Base-by-base conservation (phyloP, 2,888 invertebrate genomes). In the Callimorpha dominula region DNA sequence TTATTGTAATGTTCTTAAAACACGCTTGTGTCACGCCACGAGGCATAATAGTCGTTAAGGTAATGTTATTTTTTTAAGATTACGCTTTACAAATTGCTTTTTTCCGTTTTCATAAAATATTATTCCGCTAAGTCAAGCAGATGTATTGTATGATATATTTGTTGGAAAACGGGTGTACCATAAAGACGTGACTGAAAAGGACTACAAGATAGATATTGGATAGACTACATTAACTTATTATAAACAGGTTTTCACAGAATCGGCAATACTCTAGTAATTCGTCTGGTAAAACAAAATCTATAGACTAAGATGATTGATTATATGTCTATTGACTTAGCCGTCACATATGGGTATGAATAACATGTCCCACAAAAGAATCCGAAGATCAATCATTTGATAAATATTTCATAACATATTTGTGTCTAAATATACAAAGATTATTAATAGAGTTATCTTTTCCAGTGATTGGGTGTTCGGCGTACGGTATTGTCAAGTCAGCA, bases 391-490 rank as follows among this genome's bases (percentile, higher is more conserved):
- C 14, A 15, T 15, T 65, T 49, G 0, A 49, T 31, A 49, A 65
- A 20, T 7, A 49, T 15, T 20, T 14, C 20, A 8, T 49, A 46
- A 49, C 6, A n/a, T 17, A 11, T n/a, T 4, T 3, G 20, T 54
- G 2, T 20, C n/a, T 0, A 4, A 20, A 43, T 4, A 31, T 15
- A 31, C n/a, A n/a, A 8, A 2, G 15, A 57, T 46, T 60, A 4
- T 46, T 60, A 20, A 68, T 4, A 60, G 15, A 31, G 52, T 11
- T 20, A 80, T 83, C 86, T 91, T 86, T 96, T 96, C 0, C 93
- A 97, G 97, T 84, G 97, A 98, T 92, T 99, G 99, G 99, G 97
- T 98, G 84, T 99, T 99, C 86, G 99, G 99, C 7, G 96, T 96
- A n/a, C 95, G 97, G 86, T 98, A 99, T 92, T 99, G 99, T 92